A percentile compares a stretch with the other conserved stretches of the same genome.
Evolutionary conservation across 2,888 invertebrate species (phyloP).

Genomic region (Morpho helenor): DNA sequence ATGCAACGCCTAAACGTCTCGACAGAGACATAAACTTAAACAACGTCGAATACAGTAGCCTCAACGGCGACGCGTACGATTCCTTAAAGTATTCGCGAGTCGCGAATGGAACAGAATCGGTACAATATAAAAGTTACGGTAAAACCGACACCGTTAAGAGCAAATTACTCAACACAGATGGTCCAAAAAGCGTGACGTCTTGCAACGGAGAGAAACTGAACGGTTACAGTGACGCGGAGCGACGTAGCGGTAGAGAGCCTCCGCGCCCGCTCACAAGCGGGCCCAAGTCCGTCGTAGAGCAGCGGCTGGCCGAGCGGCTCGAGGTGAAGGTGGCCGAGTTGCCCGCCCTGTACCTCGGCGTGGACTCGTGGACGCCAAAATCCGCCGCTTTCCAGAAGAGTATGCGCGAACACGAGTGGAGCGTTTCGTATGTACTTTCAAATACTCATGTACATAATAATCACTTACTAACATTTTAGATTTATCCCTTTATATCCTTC

Average conservation of each 20-base stretch:
- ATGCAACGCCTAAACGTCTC: conserved; percentile 57
- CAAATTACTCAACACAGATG: conserved; percentile 72
- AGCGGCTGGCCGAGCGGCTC: conserved; percentile 70
- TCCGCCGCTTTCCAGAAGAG: conserved; percentile 78
- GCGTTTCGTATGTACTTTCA: conserved; percentile 74
- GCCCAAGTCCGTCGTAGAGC: conserved; percentile 64
- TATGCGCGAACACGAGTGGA: conserved; percentile 79
- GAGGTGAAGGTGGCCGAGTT: conserved; percentile 78
- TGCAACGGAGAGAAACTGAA: conserved; percentile 70
- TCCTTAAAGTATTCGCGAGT: conserved; percentile 75
- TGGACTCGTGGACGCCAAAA: conserved; percentile 87
- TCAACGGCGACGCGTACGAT: conserved; percentile 70
- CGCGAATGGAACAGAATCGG: conserved; percentile 74
- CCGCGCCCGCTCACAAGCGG: conserved; percentile 64
- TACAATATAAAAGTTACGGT: conserved; percentile 73
- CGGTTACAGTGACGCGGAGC: conserved; percentile 56
- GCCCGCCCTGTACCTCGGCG: conserved; percentile 85
- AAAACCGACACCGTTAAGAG: conserved; percentile 73
- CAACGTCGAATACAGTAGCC: conserved; percentile 66
- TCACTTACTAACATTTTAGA: conserved; percentile 42
- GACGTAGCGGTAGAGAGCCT: conserved; percentile 57
- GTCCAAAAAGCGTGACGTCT: conserved; percentile 72
- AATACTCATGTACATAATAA: conserved; percentile 8
- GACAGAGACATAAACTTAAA: conserved; percentile 69
- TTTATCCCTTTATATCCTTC: conserved; percentile 11